Conservation (phyloP, 2,888 invertebrate genomes). For the Idaea dimidiata region DNA sequence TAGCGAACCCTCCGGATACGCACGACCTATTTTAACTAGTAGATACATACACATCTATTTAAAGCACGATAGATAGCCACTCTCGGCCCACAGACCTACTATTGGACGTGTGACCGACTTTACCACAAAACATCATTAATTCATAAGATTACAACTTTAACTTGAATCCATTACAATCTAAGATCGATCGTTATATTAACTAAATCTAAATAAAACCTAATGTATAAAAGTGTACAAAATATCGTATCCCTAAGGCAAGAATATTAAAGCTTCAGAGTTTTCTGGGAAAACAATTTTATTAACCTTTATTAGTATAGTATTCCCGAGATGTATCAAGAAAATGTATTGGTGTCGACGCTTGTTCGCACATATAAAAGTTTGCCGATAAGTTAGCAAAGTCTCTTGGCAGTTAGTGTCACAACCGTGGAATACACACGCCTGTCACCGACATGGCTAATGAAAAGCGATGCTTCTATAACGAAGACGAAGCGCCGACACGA, state of each 20-base stretch:
- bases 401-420: slow-evolving; percentile 39
- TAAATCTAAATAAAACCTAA: slow-evolving; percentile 8
- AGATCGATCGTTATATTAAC: slow-evolving; percentile 13
- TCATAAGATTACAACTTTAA: not conserved
- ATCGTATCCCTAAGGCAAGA: slow-evolving; percentile 15
- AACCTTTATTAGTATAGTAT: slow-evolving; percentile 22
- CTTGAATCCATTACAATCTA: too few species aligned
- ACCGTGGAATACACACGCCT: slow-evolving; percentile 44
- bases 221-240: slow-evolving; percentile 7
- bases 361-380: slow-evolving; percentile 40
- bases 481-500: slow-evolving; percentile 52
- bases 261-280: slow-evolving; percentile 18
- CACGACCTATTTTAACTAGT: slow-evolving; percentile 58
- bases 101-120: slow-evolving; percentile 46
- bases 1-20: slow-evolving; percentile 64
- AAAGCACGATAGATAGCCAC: slow-evolving; percentile 31
- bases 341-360: slow-evolving; percentile 29
- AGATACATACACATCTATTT: slow-evolving; percentile 25
- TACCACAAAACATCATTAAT: slow-evolving; percentile 17
- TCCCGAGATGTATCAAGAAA: slow-evolving; percentile 22
- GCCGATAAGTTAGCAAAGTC: slow-evolving; percentile 44
- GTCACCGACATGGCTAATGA: slow-evolving; percentile 56
- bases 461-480: slow-evolving; percentile 64
- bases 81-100: slow-evolving; percentile 37
- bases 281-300: slow-evolving; percentile 23